Evolutionary conservation across 2,888 invertebrate species (phyloP), one percentile per base, ranked within the genome.

Genomic region (Poecilus cupreus): DNA sequence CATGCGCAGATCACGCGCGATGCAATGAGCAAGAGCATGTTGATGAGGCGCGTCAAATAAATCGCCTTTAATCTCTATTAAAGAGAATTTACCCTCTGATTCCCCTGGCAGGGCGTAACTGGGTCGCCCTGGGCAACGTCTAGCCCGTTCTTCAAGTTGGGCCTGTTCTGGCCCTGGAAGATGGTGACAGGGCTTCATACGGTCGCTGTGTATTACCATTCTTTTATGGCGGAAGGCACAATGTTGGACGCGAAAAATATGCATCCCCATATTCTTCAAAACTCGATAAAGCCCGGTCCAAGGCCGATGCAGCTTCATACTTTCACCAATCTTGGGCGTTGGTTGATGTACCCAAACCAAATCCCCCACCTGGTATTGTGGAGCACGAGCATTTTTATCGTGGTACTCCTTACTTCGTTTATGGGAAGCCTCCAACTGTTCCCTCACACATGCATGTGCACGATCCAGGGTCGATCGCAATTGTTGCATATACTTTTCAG

Each of bases 1-100:
- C 90, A 91, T 90, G 5, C 83, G 87, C 51, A 91, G 85, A 83
- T 91, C 90, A 10, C 88, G 88, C 10, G 87, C 89, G 8, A 91
- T 90, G 84, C 90, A 90, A 83, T 90, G 90, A 0, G 89, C 90
- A 51, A 90, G 83, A 0, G 90, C 88, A 80, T 86, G 86, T 20
- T 90, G 86, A 3, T 85, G 83, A 0, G 89, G 88, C 0, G 88
- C 88, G 18, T 85, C 83, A 87, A 88, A 92, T 54, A 90, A 86
- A 88, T 91, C 39, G 5, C 39, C 57, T 8, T 39, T 20, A 11
- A 22, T n/a, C 22, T 57, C 57, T 20, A 6, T 8, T 10, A 51
- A 32, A 86, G 0, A 88, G 74, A 5, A 16, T 85, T 3, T 86
- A 10, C 82, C 76, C 80, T 85, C 88, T 88, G 74, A 11, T n/a